Conservation (phyloP, 1,140 invertebrate species). For the Aphelinus atriplicis region DNA sequence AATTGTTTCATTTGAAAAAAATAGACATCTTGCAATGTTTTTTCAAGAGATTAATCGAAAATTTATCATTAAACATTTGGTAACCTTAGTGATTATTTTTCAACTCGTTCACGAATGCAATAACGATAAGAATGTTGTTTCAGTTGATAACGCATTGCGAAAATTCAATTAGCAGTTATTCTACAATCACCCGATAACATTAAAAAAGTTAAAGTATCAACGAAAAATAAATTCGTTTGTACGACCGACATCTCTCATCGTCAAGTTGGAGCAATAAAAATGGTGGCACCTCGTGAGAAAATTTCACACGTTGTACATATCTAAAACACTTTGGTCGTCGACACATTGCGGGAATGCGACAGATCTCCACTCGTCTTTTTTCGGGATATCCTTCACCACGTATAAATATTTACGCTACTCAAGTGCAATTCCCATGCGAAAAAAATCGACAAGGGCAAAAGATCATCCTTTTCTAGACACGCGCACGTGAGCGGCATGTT, state of each 20-base stretch:
- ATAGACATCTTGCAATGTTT: no score
- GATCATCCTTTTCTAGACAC: constrained; percentile 20
- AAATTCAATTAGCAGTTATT: no score
- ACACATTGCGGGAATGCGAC: constrained; percentile 6
- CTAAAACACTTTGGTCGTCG: constrained; percentile 4
- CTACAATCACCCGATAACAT: no score
- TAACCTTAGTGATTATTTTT: no score
- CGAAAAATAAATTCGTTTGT: background rate
- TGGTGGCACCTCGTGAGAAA: constrained; percentile 29
- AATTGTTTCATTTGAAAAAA: no score
- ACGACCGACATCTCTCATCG: background rate
- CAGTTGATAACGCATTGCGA: no score
- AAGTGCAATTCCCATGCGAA: constrained; percentile 34
- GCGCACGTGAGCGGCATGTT: no score
- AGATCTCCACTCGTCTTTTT: background rate
- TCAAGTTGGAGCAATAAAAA: constrained; percentile 14
- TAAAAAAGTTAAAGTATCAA: background rate
- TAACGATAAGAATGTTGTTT: no score
- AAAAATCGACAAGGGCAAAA: constrained; percentile 29
- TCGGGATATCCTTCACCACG: background rate
- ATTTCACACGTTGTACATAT: constrained; percentile 28
- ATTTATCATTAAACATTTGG: no score
- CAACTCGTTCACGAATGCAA: no score
- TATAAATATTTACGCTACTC: constrained; percentile 36
- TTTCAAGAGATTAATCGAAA: no score